phyloP scores from a whole-genome alignment of 2,888 invertebrate genomes.

The Polymixis lichenea region DNA sequence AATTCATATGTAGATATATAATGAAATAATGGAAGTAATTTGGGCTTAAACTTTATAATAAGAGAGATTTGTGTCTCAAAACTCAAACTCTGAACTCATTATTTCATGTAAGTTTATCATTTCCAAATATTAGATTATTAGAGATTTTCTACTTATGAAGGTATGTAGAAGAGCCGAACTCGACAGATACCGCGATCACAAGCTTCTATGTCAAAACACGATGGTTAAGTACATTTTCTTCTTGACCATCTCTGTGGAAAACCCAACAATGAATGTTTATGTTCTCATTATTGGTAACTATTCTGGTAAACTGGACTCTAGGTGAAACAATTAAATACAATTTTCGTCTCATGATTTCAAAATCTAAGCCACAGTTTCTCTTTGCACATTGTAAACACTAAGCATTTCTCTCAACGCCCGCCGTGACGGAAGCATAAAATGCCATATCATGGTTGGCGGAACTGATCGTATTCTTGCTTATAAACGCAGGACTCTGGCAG shows the following conservation, averaged over 20 bases:
- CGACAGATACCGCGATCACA: background rate
- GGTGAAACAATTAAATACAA: background rate
- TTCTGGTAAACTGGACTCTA: no score
- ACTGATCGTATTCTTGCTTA: slow-evolving; percentile 58
- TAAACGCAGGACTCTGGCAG: slow-evolving; percentile 50
- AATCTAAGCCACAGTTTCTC: background rate
- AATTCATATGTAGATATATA: no score
- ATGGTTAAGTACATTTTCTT: background rate
- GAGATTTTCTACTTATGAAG: background rate
- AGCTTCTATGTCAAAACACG: background rate
- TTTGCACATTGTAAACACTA: slow-evolving; percentile 45
- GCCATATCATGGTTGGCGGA: slow-evolving; percentile 55
- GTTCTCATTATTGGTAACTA: background rate
- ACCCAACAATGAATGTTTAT: no score
- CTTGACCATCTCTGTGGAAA: background rate
- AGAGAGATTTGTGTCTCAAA: no score
- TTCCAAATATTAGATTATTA: background rate
- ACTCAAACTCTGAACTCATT: background rate
- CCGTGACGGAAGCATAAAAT: slow-evolving; percentile 53
- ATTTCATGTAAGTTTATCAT: background rate
- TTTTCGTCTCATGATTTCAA: background rate
- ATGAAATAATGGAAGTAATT: no score
- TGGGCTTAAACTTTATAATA: no score
- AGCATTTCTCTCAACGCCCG: slow-evolving; percentile 46
- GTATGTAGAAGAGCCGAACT: background rate